Conservation (phyloP, 2,888 invertebrate species). For the Drosophila mayaguana region DNA sequence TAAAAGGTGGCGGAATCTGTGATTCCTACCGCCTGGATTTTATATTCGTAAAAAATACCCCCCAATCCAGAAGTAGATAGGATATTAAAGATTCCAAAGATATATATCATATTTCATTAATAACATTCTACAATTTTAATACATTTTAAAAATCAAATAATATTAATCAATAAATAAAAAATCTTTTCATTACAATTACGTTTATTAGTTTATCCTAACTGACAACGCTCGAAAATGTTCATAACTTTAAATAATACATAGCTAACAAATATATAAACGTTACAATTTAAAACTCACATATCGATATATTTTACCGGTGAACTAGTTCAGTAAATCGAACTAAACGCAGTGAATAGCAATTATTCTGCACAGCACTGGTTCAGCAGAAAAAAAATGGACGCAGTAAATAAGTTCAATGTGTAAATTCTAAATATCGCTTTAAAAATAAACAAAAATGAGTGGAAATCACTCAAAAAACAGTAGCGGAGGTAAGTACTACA, state of each 20-base stretch:
- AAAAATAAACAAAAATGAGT: constrained; percentile 42
- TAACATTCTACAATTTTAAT: neutral
- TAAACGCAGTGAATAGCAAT: neutral
- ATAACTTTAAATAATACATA: neutral
- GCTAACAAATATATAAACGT: neutral
- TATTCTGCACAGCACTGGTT: constrained; percentile 13
- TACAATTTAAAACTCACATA: neutral
- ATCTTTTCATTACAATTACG: neutral
- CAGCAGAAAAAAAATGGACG: constrained; percentile 2
- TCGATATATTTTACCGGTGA: constrained; percentile 7
- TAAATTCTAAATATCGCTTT: neutral
- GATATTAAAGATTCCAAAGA: neutral
- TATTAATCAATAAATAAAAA: neutral
- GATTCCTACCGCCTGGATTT: constrained; percentile 11
- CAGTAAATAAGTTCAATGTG: neutral
- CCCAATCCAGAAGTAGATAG: neutral
- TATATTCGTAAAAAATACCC: neutral
- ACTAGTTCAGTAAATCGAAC: constrained; percentile 19
- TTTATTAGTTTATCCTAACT: neutral
- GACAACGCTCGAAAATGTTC: neutral
- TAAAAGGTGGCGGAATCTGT: neutral
- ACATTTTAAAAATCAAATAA: neutral
- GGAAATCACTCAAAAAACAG: constrained; percentile 34
- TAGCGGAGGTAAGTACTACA: constrained; percentile 34
- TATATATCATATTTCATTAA: neutral